Evolutionary conservation across 35 echinoderm and acorn worm species (phyloP).

Genomic region (Ophiothrix spiculata): DNA sequence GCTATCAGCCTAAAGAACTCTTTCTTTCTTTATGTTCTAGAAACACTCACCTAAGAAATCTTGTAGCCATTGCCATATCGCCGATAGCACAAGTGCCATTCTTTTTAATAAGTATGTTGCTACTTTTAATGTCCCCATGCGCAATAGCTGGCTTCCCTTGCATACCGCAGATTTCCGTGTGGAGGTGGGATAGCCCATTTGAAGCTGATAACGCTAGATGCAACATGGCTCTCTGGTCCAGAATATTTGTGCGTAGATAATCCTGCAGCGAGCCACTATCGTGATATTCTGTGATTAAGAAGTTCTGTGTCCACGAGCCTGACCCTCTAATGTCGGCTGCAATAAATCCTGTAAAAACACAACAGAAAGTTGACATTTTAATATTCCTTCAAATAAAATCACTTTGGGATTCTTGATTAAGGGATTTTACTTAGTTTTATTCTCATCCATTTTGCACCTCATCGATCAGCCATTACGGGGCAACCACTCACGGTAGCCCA

Average conservation of each 20-base stretch:
- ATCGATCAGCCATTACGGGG: no score
- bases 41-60: conserved; percentile 70
- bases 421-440: no score
- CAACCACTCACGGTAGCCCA: no score
- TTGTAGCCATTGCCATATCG: conserved; percentile 78
- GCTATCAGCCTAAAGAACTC: no score
- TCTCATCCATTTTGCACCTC: no score
- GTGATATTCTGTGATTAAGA: conserved; percentile 95
- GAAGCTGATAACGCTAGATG: conserved; percentile 76
- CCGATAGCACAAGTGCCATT: conserved; percentile 87
- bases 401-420: no score
- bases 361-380: no score
- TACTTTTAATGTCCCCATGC: conserved; percentile 74
- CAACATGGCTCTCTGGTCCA: conserved; percentile 62
- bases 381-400: no score
- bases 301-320: conserved; percentile 84
- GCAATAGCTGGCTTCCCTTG: conserved; percentile 94
- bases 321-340: conserved; percentile 94
- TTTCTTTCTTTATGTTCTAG: no score
- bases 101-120: conserved; percentile 72
- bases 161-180: conserved; percentile 95
- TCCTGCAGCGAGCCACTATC: conserved; percentile 75
- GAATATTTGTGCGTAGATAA: conserved; percentile 66
- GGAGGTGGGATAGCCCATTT: conserved; percentile 83
- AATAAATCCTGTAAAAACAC: conserved; percentile 67